These are phyloP conservation scores for Mycteria americana DNA, from an alignment of 2,797 vertebrate genomes.

Conservation along the genomic window DNA sequence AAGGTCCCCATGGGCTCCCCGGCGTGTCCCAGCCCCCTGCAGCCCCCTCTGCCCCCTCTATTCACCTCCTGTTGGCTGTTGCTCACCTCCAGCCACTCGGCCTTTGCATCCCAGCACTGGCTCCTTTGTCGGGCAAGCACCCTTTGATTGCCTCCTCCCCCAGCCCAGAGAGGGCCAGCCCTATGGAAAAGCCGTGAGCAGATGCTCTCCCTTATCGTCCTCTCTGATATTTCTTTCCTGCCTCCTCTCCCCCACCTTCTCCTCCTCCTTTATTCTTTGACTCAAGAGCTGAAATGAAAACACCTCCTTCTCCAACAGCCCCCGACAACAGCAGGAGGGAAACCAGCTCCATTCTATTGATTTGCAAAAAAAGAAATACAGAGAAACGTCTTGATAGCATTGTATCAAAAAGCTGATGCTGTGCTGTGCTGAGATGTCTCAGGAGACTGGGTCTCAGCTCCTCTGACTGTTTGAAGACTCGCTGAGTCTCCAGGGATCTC, in stretches of 20 bases:
- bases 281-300: conserved; percentile 46
- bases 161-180: not conserved
- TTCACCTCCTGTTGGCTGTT: not conserved
- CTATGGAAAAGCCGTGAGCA: not conserved
- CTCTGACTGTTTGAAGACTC: conserved; percentile 57
- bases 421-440: conserved; percentile 36
- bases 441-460: conserved; percentile 44
- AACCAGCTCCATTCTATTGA: conserved; percentile 12
- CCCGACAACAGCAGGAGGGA: conserved; percentile 31
- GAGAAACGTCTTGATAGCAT: conserved; percentile 14
- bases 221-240: conserved; percentile 19
- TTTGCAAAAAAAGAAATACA: conserved; percentile 11
- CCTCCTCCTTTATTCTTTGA: conserved; percentile 28
- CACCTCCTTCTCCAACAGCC: not conserved
- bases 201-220: not conserved
- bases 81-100: not conserved
- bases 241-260: not conserved
- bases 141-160: not conserved
- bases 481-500: conserved; percentile 51
- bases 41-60: not conserved
- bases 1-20: not conserved
- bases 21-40: not conserved
- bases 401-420: conserved; percentile 21
- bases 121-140: not conserved
- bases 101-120: not conserved